Percentiles rank a stretch among this genome's conserved stretches.
These are phyloP conservation scores for Rhamphomyia laevipes DNA, from an alignment of 2,888 invertebrate species.

Conservation along the genomic window DNA sequence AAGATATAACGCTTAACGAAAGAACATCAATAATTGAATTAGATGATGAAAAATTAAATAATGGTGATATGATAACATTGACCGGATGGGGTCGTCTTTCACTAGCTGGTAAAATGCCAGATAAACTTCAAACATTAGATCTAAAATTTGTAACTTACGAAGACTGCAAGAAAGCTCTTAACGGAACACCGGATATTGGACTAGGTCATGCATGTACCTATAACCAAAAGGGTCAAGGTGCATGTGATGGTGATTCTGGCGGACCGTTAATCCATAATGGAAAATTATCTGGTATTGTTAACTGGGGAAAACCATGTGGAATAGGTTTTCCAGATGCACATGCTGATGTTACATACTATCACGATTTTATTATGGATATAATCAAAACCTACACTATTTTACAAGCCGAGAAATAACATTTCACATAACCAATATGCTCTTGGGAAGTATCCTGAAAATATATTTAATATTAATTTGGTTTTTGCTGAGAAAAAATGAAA, in stretches of 20 bases:
- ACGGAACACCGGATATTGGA: constrained; percentile 40
- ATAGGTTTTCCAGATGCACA: constrained; percentile 32
- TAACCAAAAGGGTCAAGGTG: constrained; percentile 45
- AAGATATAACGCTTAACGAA: constrained; percentile 42
- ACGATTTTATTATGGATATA: constrained; percentile 27
- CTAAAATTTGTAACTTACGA: constrained; percentile 44
- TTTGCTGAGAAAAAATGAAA: no score
- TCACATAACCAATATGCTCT: no score
- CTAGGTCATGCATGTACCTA: constrained; percentile 48
- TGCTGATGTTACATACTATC: constrained; percentile 30
- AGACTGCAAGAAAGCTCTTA: constrained; percentile 43
- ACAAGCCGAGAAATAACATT: no score
- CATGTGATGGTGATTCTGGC: constrained; percentile 32
- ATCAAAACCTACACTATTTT: no score
- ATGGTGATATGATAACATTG: constrained; percentile 41
- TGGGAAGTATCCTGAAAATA: no score
- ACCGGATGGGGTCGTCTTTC: constrained; percentile 51
- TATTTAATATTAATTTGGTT: no score
- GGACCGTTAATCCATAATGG: constrained; percentile 30
- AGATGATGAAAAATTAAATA: constrained; percentile 22
- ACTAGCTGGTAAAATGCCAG: constrained; percentile 41
- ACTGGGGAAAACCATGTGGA: constrained; percentile 35
- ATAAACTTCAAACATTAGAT: constrained; percentile 45
- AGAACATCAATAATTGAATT: constrained; percentile 44
- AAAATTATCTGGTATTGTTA: constrained; percentile 29